Base-by-base conservation (phyloP, 2,113 vertebrate genomes). In the Coptodon bakossiorum region DNA sequence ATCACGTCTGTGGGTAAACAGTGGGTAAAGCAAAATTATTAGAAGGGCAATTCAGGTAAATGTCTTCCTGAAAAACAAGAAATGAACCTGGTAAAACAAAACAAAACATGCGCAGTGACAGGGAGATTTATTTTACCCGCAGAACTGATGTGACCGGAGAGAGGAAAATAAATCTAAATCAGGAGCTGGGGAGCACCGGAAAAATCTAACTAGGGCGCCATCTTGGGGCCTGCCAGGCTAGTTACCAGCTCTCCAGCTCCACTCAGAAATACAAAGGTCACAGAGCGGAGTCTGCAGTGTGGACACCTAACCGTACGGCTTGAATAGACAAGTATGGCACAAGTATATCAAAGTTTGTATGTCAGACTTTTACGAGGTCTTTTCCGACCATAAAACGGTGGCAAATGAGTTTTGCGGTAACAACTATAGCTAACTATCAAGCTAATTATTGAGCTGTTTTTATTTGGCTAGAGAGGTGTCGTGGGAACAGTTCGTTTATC, bases 151-250 rank as follows among this genome's bases (percentile, higher is more conserved):
- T 2, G 24, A 11, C 31, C 5, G 10, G 16, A 13, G 16, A 82
- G 12, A 48, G 43, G 27, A 53, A 14, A 81, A 24, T 6, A 6
- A n/a, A n/a, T 6, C 16, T 5, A 36, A 17, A 52, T 71, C 66
- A 71, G 66, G 66, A 31, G 63, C 31, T 38, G 3, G 6, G 10
- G 31, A 2, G 54, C 9, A 4, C 22, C 7, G n/a, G 2, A 29
- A 87, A 86, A 80, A 48, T n/a, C 57, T 80, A 11, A 29, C 87
- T 63, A 1, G 76, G 9, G 84, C 88, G 89, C 87, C 91, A 88
- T 90, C 94, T 91, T 45, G 86, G 4, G 92, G 90, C 34, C 22
- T 13, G 2, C 13, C 9, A 9, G 11, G n/a, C 27, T 82, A 38
- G 12, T 87, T 90, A 85, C 93, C 6, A 29, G 13, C 11, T 10